phyloP scores from a whole-genome alignment of 2,797 vertebrate genomes.

The Apogon hyalosoma region DNA sequence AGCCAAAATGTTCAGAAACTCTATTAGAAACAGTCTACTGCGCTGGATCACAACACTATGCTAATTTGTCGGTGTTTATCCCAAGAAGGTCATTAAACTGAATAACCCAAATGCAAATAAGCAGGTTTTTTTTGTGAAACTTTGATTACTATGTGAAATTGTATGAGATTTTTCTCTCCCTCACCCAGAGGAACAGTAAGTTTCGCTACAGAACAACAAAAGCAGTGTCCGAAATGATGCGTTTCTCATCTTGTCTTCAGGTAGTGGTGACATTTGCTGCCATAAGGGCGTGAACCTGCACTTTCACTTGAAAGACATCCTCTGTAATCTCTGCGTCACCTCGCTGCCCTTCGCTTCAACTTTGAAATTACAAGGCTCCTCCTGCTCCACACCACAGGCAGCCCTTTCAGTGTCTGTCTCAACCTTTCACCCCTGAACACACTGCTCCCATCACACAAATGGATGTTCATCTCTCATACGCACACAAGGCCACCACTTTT shows the following conservation, averaged over 20 bases:
- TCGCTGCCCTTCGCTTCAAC: background rate
- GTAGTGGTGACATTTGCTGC: background rate
- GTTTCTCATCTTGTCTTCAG: background rate
- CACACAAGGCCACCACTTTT: slow-evolving; percentile 24
- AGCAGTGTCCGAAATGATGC: background rate
- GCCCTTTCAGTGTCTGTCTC: background rate
- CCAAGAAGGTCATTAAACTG: slow-evolving; percentile 50
- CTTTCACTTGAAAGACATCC: slow-evolving; percentile 9
- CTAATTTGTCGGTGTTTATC: slow-evolving; percentile 53
- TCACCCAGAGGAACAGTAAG: background rate
- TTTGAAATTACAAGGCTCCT: slow-evolving; percentile 12
- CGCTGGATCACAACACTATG: slow-evolving; percentile 48
- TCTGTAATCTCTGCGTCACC: background rate
- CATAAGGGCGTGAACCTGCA: background rate
- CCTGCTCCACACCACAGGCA: background rate
- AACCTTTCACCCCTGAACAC: slow-evolving; percentile 40
- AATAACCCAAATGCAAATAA: slow-evolving; percentile 49
- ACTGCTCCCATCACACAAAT: slow-evolving; percentile 26
- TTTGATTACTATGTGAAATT: slow-evolving; percentile 8
- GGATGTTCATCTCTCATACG: slow-evolving; percentile 21
- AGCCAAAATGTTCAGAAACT: slow-evolving; percentile 34
- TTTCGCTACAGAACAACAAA: slow-evolving; percentile 13
- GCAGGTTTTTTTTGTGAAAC: slow-evolving; percentile 1
- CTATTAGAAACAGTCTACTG: slow-evolving; percentile 44
- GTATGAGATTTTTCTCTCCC: background rate